Base-by-base conservation (phyloP, 2,888 invertebrate species). In the Celastrina argiolus region DNA sequence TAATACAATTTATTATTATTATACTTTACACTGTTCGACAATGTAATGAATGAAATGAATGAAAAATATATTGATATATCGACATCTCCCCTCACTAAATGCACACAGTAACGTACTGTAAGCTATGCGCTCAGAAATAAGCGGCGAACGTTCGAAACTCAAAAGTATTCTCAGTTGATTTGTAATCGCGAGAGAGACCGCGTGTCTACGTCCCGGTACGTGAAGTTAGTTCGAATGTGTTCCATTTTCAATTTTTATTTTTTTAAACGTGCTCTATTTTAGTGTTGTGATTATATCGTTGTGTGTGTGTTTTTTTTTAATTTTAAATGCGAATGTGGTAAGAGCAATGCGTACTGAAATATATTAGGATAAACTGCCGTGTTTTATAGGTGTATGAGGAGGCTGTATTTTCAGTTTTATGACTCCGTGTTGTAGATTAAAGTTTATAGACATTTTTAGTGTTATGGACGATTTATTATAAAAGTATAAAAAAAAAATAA, bases 291-390 rank as follows among this genome's bases (percentile, higher is more conserved):
- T 26, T 51, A 51, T 51, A 22, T 51, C 22, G 18, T 18, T 45
- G 26, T 51, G 51, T 51, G 51, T 51, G 31, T 22, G 22, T 26
- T 51, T 45, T 45, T 45, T 10, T 18, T 51, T 51, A 12, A 12
- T 22, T 51, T 51, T 22, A 51, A 51, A 51, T 51, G 51, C 51
- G 51, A 45, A 45, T 42, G 7, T 31, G 51, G 51, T 51, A 51
- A 45, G 45, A 45, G 51, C 51, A 26, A 51, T 77, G 78, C 66
- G 70, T 56, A 69, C 71, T 66, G 64, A 70, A 70, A 72, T 69
- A 69, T 69, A 69, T 69, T 72, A 2, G 34, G 59, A 59, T 59
- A 59, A 34, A 59, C 59, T 59, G 16, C 34, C 31, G 59, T 59
- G 34, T 59, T 34, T 59, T 59, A 34, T 59, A 59, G 31, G 59